Conservation (phyloP, 2,888 invertebrate genomes). For the Baccha elongata region DNA sequence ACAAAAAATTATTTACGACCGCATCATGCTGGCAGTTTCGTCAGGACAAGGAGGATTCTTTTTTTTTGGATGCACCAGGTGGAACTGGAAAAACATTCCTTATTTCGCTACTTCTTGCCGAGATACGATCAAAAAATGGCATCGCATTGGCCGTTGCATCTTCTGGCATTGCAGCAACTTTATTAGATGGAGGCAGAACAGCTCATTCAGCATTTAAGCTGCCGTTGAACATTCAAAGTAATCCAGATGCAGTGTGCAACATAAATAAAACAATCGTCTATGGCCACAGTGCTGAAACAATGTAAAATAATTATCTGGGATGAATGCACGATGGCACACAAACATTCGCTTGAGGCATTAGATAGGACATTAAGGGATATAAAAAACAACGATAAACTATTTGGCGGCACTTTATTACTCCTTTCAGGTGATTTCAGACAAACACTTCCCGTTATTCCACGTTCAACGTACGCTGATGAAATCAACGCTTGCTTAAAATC, state of each 20-base stretch:
- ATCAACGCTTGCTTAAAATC: slow-evolving; percentile 27
- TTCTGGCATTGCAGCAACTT: too few relatives aligned
- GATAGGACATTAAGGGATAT: slow-evolving; percentile 24
- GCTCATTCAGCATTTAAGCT: not conserved
- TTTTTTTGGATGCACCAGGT: too few relatives aligned
- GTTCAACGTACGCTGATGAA: slow-evolving; percentile 23
- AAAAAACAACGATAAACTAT: slow-evolving; percentile 6
- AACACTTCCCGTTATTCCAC: not conserved
- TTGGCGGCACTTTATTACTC: not conserved
- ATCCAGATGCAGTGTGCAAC: slow-evolving; percentile 28
- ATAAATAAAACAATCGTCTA: slow-evolving; percentile 75
- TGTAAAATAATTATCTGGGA: slow-evolving; percentile 69
- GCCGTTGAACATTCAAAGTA: not conserved
- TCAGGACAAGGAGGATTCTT: too few relatives aligned
- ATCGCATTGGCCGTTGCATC: slow-evolving; percentile 34
- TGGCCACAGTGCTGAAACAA: slow-evolving; percentile 75
- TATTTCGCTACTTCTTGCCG: slow-evolving; percentile 33
- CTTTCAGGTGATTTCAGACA: not conserved
- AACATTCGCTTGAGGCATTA: slow-evolving; percentile 67
- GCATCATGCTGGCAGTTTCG: too few relatives aligned
- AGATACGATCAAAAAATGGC: slow-evolving; percentile 45
- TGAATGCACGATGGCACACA: slow-evolving; percentile 74
- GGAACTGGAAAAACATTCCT: too few relatives aligned
- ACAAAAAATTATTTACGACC: slow-evolving; percentile 48
- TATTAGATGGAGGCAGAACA: too few relatives aligned